Base-by-base conservation (phyloP, 2,797 vertebrate species). In the Sebastiscus albofasciatus region DNA sequence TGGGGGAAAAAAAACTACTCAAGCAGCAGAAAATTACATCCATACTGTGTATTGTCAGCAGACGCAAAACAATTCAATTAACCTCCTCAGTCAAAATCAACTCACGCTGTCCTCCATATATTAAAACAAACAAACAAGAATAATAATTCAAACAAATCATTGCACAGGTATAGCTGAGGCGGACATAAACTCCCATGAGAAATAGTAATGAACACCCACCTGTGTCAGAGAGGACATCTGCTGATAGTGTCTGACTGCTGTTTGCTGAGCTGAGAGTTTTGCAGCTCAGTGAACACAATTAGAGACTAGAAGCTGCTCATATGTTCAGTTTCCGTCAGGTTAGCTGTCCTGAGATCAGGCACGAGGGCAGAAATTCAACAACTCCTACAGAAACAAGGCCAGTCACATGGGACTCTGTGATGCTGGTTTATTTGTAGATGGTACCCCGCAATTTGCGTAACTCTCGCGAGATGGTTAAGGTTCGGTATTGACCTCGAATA, bases 251-350 rank as follows among this genome's bases (percentile, higher is more conserved):
- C 67, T 13, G 76, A 65, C 66, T 66, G 72, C 76, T 79, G 89
- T 86, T 87, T 89, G 89, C 91, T 93, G 90, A 92, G 81, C 73
- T 31, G 62, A 72, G 64, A 49, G 33, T 80, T 56, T 88, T 54
- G 34, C 88, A 64, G 80, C 64, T 89, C 88, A 89, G 14, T 87
- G 80, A 89, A 85, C 90, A 88, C 92, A 88, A 90, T 90, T 86
- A 89, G 52, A 72, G 75, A 68, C 11, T 6, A 80, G 34, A 76
- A 75, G 66, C 70, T 80, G 82, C 68, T 85, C 55, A 16, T 36
- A 60, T 54, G 68, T 33, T 73, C 52, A 81, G 14, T 91, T 94
- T 93, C 87, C 84, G n/a, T 82, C 75, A 62, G 79, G 77, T 80
- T 82, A 77, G 86, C 83, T 74, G 70, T 79, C 52, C 71, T 72